phyloP scores from a whole-genome alignment of 2,113 vertebrate species.

The Nothoprocta pentlandii region DNA sequence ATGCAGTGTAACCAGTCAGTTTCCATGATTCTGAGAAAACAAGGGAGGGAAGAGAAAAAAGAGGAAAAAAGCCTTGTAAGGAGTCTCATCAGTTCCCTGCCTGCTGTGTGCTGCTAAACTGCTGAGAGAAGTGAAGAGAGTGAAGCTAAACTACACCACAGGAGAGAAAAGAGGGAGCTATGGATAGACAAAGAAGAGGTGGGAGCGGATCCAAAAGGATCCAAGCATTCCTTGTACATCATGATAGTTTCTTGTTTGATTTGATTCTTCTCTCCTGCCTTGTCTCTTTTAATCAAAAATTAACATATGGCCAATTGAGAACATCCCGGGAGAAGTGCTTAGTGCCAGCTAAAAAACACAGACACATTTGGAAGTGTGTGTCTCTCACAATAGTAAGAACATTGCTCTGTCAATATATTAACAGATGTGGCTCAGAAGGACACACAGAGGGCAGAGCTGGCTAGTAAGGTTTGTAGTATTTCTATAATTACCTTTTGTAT shows the following conservation, averaged over 20 bases:
- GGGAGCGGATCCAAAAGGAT: conserved; percentile 5
- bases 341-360: neutral
- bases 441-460: conserved; percentile 7
- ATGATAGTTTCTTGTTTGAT: neutral
- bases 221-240: neutral
- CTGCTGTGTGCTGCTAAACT: neutral
- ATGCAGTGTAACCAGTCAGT: neutral
- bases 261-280: neutral
- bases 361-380: neutral
- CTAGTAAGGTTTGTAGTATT: conserved; percentile 50
- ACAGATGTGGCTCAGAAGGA: neutral
- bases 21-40: neutral
- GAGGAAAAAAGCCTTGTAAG: conserved; percentile 15
- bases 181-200: neutral
- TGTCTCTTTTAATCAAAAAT: neutral
- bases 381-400: neutral
- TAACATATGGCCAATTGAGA: neutral
- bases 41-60: neutral
- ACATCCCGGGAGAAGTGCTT: neutral
- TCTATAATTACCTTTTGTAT: conserved; percentile 33
- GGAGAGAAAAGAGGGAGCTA: neutral
- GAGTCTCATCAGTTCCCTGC: neutral
- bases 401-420: conserved; percentile 6
- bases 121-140: no score
- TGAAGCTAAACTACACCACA: neutral